phyloP scores from a whole-genome alignment of 2,113 vertebrate genomes.

The Anolis carolinensis region DNA sequence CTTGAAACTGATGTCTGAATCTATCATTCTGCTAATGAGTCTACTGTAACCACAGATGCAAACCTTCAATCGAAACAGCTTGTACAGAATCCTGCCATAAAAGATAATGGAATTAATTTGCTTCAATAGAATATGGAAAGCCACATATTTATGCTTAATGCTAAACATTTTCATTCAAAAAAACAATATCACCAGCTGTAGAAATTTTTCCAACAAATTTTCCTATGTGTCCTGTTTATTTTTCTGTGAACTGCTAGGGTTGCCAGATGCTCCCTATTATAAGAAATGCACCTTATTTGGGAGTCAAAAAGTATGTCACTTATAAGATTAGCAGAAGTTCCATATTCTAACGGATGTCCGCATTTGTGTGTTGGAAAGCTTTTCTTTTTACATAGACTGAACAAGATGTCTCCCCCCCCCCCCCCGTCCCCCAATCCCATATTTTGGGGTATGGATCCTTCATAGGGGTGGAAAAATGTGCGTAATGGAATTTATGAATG shows the following conservation, averaged over 20 bases:
- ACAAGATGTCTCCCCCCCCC: too few species aligned
- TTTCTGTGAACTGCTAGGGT: background rate
- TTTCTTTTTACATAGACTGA: too few species aligned
- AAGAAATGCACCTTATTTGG: too few species aligned
- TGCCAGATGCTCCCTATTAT: too few species aligned
- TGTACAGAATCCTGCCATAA: slow-evolving; percentile 41
- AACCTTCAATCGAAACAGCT: slow-evolving; percentile 51
- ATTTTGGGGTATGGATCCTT: too few species aligned
- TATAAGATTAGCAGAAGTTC: too few species aligned
- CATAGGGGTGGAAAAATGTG: too few species aligned
- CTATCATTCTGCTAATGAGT: slow-evolving; percentile 53
- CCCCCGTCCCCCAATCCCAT: too few species aligned
- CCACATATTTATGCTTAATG: slow-evolving; percentile 22
- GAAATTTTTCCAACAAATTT: background rate
- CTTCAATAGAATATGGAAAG: slow-evolving; percentile 46
- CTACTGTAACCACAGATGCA: slow-evolving; percentile 44
- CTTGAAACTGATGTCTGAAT: slow-evolving; percentile 33
- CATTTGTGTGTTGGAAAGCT: too few species aligned
- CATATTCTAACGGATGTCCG: too few species aligned
- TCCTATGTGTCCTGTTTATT: background rate
- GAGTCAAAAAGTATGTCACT: too few species aligned
- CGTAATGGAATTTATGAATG: too few species aligned
- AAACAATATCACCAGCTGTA: slow-evolving; percentile 36
- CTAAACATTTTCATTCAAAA: background rate
- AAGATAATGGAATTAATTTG: slow-evolving; percentile 60